A percentile compares a stretch with the other conserved stretches of the same genome.
Evolutionary conservation across 2,888 invertebrate species (phyloP).

Genomic region (Temnothorax rugatulus): DNA sequence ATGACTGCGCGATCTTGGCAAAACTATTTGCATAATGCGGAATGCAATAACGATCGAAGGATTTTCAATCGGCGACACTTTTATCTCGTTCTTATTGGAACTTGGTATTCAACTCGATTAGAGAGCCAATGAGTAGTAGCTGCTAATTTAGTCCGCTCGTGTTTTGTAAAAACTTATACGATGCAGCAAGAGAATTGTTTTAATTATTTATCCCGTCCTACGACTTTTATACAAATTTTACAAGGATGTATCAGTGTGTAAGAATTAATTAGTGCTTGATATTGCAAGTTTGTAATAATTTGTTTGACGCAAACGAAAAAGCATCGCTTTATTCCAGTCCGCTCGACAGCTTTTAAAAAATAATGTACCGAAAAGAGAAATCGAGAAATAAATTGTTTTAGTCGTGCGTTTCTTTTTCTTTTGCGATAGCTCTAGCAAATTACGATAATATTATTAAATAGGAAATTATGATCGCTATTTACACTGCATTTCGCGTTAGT

Average conservation of each 20-base stretch:
- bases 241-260: not conserved
- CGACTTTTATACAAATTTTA: not conserved
- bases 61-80: not conserved
- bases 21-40: conserved; percentile 12
- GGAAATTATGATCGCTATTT: not conserved
- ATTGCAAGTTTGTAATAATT: not conserved
- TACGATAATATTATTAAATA: conserved; percentile 24
- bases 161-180: not conserved
- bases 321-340: not conserved
- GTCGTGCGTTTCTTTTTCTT: not conserved
- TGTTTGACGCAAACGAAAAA: not conserved
- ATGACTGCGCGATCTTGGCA: not conserved
- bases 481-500: not conserved
- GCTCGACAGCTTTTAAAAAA: not conserved
- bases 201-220: not conserved
- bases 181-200: not conserved
- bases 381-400: conserved; percentile 16
- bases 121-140: not conserved
- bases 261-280: not conserved
- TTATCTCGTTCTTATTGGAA: not conserved
- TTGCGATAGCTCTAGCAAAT: not conserved
- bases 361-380: not conserved
- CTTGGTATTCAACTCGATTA: not conserved
- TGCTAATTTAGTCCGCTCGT: not conserved
- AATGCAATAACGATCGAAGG: not conserved